These are phyloP conservation scores for Drosophila kohkoa DNA, from an alignment of 1,140 invertebrate species.

Conservation along the genomic window DNA sequence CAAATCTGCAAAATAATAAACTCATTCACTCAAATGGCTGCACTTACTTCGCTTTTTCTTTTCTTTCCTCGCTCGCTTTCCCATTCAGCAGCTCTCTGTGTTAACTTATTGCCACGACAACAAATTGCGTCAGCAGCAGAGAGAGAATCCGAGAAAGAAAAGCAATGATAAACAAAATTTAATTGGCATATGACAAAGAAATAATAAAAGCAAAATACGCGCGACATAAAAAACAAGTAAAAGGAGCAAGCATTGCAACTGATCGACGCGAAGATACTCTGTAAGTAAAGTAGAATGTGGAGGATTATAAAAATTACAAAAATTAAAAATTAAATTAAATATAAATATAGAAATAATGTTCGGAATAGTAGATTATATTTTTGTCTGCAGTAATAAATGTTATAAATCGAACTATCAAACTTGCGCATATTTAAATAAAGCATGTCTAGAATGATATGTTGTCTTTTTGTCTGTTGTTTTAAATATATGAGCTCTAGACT, in stretches of 20 bases:
- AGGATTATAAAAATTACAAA: too few species aligned
- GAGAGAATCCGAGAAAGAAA: not conserved
- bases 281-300: not conserved
- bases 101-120: conserved; percentile 18
- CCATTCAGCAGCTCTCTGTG: not conserved
- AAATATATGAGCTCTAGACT: too few species aligned
- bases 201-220: conserved; percentile 14
- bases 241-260: not conserved
- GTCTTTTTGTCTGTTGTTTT: too few species aligned
- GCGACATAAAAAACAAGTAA: not conserved
- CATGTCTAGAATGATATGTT: too few species aligned
- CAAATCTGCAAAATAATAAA: conserved; percentile 16
- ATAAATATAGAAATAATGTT: too few species aligned
- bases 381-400: too few species aligned
- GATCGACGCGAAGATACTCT: not conserved
- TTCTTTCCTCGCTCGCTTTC: not conserved
- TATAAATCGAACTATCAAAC: too few species aligned
- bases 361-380: too few species aligned
- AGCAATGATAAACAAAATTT: conserved; percentile 32
- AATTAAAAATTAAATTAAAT: not conserved
- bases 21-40: conserved; percentile 6
- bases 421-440: too few species aligned
- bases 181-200: conserved; percentile 37
- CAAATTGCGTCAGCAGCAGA: conserved; percentile 27
- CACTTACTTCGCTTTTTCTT: not conserved